phyloP scores from a whole-genome alignment of 2,888 invertebrate genomes.

The Luperina testacea region DNA sequence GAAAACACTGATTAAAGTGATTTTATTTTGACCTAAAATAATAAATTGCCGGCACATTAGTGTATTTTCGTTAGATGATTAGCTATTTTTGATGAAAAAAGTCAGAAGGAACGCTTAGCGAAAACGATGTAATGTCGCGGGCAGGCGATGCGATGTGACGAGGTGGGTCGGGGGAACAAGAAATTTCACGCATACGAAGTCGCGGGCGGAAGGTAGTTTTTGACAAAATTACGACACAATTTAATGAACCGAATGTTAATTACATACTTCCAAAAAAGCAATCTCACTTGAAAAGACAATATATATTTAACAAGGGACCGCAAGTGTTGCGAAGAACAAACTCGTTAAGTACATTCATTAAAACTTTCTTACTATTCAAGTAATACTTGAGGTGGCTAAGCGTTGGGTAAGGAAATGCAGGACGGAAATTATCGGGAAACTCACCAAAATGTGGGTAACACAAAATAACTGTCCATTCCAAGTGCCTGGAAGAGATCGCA shows the following conservation, averaged over 20 bases:
- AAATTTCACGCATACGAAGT: not conserved
- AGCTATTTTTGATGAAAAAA: too few species aligned
- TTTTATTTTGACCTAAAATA: too few species aligned
- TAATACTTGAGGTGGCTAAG: conserved; percentile 43
- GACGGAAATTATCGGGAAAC: conserved; percentile 5
- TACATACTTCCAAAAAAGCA: conserved; percentile 57
- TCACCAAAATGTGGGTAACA: not conserved
- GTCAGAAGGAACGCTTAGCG: not conserved
- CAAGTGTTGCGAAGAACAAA: conserved; percentile 61
- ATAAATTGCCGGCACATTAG: too few species aligned
- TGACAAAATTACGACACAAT: not conserved
- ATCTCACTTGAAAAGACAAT: conserved; percentile 51
- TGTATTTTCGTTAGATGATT: too few species aligned
- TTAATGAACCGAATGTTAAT: conserved; percentile 45
- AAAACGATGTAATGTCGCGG: not conserved
- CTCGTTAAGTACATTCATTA: conserved; percentile 70
- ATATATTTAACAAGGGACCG: conserved; percentile 62
- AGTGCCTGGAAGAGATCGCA: not conserved
- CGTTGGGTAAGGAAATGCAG: conserved; percentile 9
- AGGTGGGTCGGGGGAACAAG: not conserved
- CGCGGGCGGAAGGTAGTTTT: not conserved
- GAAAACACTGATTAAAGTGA: too few species aligned
- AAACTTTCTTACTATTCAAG: conserved; percentile 70
- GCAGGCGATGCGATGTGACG: not conserved
- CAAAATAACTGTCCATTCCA: not conserved